Evolutionary conservation across 2,888 invertebrate species (phyloP).

Genomic region (Polia nebulosa): DNA sequence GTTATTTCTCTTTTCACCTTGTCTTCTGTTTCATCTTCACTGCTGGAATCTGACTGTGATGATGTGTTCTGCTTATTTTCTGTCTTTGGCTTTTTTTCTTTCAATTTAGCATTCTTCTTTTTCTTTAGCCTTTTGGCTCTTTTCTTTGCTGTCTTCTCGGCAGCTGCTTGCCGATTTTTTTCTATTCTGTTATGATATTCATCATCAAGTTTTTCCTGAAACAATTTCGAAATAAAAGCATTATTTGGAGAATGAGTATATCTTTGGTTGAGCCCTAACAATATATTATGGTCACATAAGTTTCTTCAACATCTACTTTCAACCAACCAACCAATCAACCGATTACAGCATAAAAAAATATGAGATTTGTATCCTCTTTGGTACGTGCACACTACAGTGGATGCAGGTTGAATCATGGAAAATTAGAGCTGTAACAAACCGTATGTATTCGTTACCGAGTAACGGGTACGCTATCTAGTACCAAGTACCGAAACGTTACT

Average conservation of each 20-base stretch:
- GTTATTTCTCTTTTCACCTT: conserved; percentile 61
- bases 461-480: too few relatives aligned
- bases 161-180: conserved; percentile 93
- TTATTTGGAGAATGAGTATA: neutral
- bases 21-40: conserved; percentile 65
- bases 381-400: too few relatives aligned
- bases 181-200: conserved; percentile 96
- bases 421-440: too few relatives aligned
- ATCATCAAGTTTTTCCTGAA: conserved; percentile 95
- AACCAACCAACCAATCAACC: too few relatives aligned
- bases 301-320: too few relatives aligned
- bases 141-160: conserved; percentile 97
- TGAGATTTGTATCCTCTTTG: too few relatives aligned
- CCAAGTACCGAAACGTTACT: too few relatives aligned
- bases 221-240: neutral
- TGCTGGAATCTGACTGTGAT: conserved; percentile 81
- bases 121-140: conserved; percentile 96
- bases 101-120: conserved; percentile 89
- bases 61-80: conserved; percentile 71
- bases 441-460: too few relatives aligned
- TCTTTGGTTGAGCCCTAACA: too few relatives aligned
- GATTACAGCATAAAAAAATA: too few relatives aligned
- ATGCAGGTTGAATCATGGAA: too few relatives aligned
- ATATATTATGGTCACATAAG: too few relatives aligned
- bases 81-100: conserved; percentile 84